Conservation (phyloP, 2,113 vertebrate species). For the Limanda limanda region DNA sequence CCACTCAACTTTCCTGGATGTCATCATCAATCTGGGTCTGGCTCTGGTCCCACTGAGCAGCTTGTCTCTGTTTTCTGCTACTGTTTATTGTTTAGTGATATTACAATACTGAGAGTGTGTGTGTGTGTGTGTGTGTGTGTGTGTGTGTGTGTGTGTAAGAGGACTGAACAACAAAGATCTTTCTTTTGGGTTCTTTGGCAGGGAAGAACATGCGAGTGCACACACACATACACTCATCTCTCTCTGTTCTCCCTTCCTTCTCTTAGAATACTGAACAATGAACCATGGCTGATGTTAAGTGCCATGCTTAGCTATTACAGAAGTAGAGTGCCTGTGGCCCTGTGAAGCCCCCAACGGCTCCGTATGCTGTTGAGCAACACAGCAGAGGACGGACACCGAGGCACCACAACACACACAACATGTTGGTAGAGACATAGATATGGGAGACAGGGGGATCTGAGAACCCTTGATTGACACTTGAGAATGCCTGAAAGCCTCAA, state of each 20-base stretch:
- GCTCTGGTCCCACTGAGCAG: conserved; percentile 7
- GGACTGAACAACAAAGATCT: background rate
- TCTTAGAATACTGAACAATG: conserved; percentile 43
- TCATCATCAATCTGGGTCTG: conserved; percentile 32
- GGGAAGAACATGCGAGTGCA: too few relatives aligned
- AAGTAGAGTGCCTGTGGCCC: conserved; percentile 25
- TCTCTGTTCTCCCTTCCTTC: background rate
- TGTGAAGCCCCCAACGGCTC: conserved; percentile 13
- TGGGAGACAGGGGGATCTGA: too few relatives aligned
- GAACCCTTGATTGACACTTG: too few relatives aligned
- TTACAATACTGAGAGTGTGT: conserved; percentile 1
- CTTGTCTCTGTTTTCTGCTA: conserved; percentile 9
- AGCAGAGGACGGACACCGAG: too few relatives aligned
- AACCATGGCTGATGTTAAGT: conserved; percentile 46
- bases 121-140: too few relatives aligned
- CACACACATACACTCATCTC: background rate
- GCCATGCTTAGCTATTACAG: conserved; percentile 37
- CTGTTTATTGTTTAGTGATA: conserved; percentile 29
- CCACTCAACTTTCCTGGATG: conserved; percentile 3
- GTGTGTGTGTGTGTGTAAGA: background rate
- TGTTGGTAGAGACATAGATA: too few relatives aligned
- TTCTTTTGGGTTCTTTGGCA: too few relatives aligned
- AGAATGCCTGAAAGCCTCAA: too few relatives aligned
- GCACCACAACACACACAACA: too few relatives aligned
- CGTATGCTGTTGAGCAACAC: conserved; percentile 31